Percentiles rank a stretch among this genome's conserved stretches.
phyloP scores from a whole-genome alignment of 2,888 invertebrate genomes.

The Lochmaea crataegi region DNA sequence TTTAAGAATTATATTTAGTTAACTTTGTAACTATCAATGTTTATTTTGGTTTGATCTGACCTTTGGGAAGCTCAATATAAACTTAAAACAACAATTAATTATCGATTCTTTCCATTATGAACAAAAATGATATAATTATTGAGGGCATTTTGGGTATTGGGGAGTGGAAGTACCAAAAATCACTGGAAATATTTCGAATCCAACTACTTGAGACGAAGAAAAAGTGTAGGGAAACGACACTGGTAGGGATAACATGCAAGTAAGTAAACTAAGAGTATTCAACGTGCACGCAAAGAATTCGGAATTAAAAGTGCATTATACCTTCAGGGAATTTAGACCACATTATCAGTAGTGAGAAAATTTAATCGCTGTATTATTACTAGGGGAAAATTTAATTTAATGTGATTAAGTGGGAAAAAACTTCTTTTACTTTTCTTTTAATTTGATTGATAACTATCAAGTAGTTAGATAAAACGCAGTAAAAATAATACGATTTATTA shows the following conservation, averaged over 20 bases:
- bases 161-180: no score
- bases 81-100: no score
- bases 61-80: no score
- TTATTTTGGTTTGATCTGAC: no score
- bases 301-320: conserved; percentile 38
- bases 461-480: background rate
- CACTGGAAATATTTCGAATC: no score
- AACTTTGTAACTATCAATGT: no score
- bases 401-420: background rate
- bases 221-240: conserved; percentile 8
- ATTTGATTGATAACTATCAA: conserved; percentile 1
- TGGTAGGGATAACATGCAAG: conserved; percentile 5
- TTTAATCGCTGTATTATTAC: conserved; percentile 18
- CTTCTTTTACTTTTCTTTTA: background rate
- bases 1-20: no score
- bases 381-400: conserved; percentile 9
- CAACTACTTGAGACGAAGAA: background rate
- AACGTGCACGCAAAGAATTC: conserved; percentile 36
- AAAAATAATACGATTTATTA: no score
- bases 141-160: no score
- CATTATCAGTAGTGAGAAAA: conserved; percentile 19
- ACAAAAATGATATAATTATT: no score
- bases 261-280: conserved; percentile 20
- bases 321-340: conserved; percentile 26
- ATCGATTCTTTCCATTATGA: no score